These are phyloP conservation scores for Parnassius apollo DNA, from an alignment of 2,888 invertebrate genomes.

Conservation along the genomic window DNA sequence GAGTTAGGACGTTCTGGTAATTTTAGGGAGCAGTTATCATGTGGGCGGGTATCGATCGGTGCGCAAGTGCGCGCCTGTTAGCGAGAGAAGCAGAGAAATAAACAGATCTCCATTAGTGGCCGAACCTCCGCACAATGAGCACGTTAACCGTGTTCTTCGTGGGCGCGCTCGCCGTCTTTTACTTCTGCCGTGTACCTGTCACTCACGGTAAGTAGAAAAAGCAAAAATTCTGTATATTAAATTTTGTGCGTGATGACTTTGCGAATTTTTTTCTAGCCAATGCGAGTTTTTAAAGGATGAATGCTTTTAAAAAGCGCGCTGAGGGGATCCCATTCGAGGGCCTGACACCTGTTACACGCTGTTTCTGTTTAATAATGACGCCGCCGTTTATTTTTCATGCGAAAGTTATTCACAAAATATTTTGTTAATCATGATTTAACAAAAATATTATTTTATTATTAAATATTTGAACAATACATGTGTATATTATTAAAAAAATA, in stretches of 20 bases:
- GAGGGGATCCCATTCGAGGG: conserved; percentile 5
- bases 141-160: conserved; percentile 47
- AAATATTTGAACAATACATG: too few relatives aligned
- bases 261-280: conserved; percentile 9
- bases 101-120: conserved; percentile 41
- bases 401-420: too few relatives aligned
- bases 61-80: conserved; percentile 57
- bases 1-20: conserved; percentile 23
- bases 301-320: not conserved
- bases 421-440: too few relatives aligned
- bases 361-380: conserved; percentile 5
- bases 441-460: too few relatives aligned
- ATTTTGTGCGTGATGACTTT: not conserved
- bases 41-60: conserved; percentile 78
- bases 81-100: conserved; percentile 38
- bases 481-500: too few relatives aligned
- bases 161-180: conserved; percentile 49
- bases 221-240: not conserved
- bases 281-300: conserved; percentile 1
- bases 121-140: conserved; percentile 46
- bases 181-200: conserved; percentile 47
- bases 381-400: not conserved
- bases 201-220: conserved; percentile 45
- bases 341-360: conserved; percentile 29
- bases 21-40: conserved; percentile 45